These are phyloP conservation scores for Chromoteleia sp. DNA, from an alignment of 2,888 invertebrate species.

Conservation along the genomic window DNA sequence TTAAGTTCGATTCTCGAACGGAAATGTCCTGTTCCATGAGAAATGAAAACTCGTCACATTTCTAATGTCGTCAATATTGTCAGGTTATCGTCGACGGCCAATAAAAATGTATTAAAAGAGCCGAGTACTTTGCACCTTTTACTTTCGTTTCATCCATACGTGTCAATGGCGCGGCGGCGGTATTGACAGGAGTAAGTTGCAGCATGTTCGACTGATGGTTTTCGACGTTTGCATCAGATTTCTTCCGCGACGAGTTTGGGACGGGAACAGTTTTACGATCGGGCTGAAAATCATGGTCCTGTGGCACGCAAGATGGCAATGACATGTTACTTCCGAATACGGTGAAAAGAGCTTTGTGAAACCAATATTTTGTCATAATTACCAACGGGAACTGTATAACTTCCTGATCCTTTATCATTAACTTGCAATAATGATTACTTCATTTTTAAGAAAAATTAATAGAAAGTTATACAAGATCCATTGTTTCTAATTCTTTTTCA, in stretches of 20 bases:
- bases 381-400: too few relatives aligned
- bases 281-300: conserved; percentile 76
- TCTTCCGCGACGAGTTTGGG: conserved; percentile 43
- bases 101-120: conserved; percentile 67
- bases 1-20: too few relatives aligned
- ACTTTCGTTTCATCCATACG: conserved; percentile 71
- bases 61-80: conserved; percentile 27
- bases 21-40: too few relatives aligned
- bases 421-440: too few relatives aligned
- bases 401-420: too few relatives aligned
- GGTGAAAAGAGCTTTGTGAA: conserved; percentile 77
- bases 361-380: background rate
- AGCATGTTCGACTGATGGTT: conserved; percentile 73
- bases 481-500: too few relatives aligned
- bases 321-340: conserved; percentile 82
- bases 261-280: conserved; percentile 50
- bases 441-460: too few relatives aligned
- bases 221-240: conserved; percentile 64
- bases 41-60: background rate
- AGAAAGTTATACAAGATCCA: too few relatives aligned
- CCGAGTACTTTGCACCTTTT: conserved; percentile 57
- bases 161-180: conserved; percentile 74
- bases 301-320: conserved; percentile 79
- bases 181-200: conserved; percentile 78
- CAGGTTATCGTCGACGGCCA: conserved; percentile 33